Base-by-base conservation (phyloP, 1,140 invertebrate genomes). In the Drosophila navojoa region DNA sequence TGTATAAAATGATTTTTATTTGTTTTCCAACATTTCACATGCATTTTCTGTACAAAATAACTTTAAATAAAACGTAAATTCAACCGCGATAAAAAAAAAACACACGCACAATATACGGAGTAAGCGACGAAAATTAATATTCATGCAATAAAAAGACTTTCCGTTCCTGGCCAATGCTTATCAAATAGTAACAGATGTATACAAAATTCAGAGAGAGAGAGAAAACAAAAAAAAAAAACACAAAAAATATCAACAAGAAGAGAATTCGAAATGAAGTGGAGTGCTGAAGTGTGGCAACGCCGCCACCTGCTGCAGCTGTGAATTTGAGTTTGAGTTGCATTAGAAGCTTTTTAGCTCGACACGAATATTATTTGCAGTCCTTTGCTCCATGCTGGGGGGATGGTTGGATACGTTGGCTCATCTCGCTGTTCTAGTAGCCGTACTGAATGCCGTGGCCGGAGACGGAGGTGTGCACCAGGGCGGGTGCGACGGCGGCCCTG, bases 391-490 rank as follows among this genome's bases (percentile, higher is more conserved):
- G 64, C 10, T 27, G n/a, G 25, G 16, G 50, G 13, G 5, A 22
- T 59, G 35, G 15, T 19, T 29, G 27, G 22, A 49, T 63, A 35
- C 27, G 25, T 9, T 15, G 29, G 10, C 15, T n/a, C 15, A 40
- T 25, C 38, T 35, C 3, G 16, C 4, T 29, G 3, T 42, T 77
- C 82, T 93, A 93, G 84, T 93, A 93, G 58, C 93, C 76, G 72
- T 93, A 93, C 62, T 92, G 92, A 58, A 93, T 82, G 53, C 93
- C 93, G 53, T 93, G 84, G 45, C 93, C 93, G 16, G 79, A 90
- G 70, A 93, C 93, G 29, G 90, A 81, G 64, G 92, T 86, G 75
- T 93, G 93, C 45, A 91, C 90, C 50, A 91, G 63, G 32, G 90
- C 90, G 60, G 91, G 90, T 29, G 90, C 87, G 54, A 91, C 82